phyloP scores from a whole-genome alignment of 2,888 invertebrate species.

The Latheticus oryzae region DNA sequence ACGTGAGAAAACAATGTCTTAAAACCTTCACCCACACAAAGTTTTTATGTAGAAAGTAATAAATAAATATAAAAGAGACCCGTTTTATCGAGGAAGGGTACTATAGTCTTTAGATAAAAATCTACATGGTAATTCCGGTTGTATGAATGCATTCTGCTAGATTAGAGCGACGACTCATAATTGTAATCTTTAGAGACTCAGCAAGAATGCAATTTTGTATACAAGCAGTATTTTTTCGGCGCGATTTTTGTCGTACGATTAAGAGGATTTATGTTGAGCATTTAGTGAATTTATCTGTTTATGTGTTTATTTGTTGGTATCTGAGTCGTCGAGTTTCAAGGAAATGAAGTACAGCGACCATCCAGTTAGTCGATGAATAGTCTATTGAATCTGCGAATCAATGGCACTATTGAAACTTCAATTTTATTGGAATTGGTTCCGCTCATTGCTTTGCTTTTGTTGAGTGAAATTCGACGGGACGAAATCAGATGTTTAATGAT shows the following conservation, averaged over 20 bases:
- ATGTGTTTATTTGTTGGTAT: constrained; percentile 26
- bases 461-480: constrained; percentile 9
- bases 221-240: not conserved
- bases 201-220: too few species aligned
- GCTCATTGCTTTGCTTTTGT: constrained; percentile 28
- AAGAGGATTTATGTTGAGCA: constrained; percentile 17
- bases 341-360: constrained; percentile 19
- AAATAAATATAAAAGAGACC: constrained; percentile 23
- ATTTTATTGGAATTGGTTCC: constrained; percentile 27
- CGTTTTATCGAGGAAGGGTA: constrained; percentile 5
- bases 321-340: constrained; percentile 5
- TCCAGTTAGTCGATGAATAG: constrained; percentile 19
- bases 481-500: constrained; percentile 42
- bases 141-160: constrained; percentile 17
- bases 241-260: constrained; percentile 13
- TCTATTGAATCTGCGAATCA: constrained; percentile 18
- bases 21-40: constrained; percentile 32
- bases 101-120: constrained; percentile 18
- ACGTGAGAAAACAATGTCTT: constrained; percentile 28
- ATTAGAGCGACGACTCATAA: constrained; percentile 22
- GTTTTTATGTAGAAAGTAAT: constrained; percentile 2
- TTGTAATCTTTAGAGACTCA: too few species aligned
- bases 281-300: constrained; percentile 30
- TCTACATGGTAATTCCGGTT: constrained; percentile 24
- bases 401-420: constrained; percentile 20